These are phyloP conservation scores for Bactericera cockerelli DNA, from an alignment of 1,140 invertebrate genomes.

Conservation along the genomic window DNA sequence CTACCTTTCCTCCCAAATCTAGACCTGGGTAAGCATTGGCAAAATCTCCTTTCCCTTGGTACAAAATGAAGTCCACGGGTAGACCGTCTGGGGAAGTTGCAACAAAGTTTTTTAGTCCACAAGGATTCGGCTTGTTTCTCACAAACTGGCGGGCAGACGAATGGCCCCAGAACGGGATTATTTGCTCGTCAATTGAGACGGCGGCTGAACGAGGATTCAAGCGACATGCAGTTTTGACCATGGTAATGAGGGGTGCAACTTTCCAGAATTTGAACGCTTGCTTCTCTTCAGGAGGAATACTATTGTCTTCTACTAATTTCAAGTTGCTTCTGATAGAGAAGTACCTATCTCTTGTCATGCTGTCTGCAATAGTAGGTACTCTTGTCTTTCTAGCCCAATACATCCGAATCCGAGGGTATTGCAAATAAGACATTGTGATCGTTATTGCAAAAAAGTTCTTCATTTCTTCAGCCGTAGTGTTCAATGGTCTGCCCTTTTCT, in stretches of 20 bases:
- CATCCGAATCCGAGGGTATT: slow-evolving; percentile 12
- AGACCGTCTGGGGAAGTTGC: slow-evolving; percentile 14
- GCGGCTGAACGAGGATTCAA: slow-evolving; percentile 9
- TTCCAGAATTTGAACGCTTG: slow-evolving; percentile 15
- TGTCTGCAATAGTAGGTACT: not conserved
- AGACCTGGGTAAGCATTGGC: not conserved
- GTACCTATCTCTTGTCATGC: slow-evolving; percentile 12
- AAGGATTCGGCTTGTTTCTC: slow-evolving; percentile 17
- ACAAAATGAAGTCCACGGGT: slow-evolving; percentile 17
- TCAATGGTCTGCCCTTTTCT: slow-evolving; percentile 1
- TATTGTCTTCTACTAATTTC: slow-evolving; percentile 2
- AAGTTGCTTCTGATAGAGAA: slow-evolving; percentile 9
- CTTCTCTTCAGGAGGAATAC: slow-evolving; percentile 15
- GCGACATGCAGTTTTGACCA: slow-evolving; percentile 11
- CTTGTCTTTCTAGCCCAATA: slow-evolving; percentile 12
- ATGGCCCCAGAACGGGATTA: slow-evolving; percentile 17
- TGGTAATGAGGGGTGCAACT: slow-evolving; percentile 13
- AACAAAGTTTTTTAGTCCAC: slow-evolving; percentile 19
- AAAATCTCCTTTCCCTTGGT: slow-evolving; percentile 16
- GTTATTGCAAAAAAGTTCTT: slow-evolving; percentile 12
- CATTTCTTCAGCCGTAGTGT: slow-evolving; percentile 11
- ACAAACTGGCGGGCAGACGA: slow-evolving; percentile 9
- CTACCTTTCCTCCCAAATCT: slow-evolving; percentile 5
- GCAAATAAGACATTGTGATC: slow-evolving; percentile 11
- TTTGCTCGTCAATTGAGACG: slow-evolving; percentile 18